Conservation (phyloP, 2,888 invertebrate genomes). For the Icerya purchasi region DNA sequence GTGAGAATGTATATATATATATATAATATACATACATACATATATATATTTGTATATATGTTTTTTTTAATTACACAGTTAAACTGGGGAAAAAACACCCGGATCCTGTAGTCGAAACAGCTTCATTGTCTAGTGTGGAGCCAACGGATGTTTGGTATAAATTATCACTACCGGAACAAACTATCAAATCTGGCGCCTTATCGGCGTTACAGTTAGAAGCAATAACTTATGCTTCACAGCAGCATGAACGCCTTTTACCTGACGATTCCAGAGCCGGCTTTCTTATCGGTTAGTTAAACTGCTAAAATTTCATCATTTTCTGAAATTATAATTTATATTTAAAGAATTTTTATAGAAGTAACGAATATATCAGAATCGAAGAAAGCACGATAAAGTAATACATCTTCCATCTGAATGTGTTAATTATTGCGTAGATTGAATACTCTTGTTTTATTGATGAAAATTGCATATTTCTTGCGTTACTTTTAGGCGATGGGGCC, state of each 20-base stretch:
- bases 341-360: no score
- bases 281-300: slow-evolving; percentile 51
- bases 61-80: slow-evolving; percentile 32
- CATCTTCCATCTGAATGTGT: no score
- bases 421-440: no score
- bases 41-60: neutral
- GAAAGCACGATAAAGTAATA: no score
- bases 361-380: no score
- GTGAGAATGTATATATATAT: no score
- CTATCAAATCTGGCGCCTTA: slow-evolving; percentile 60
- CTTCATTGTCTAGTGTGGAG: slow-evolving; percentile 85
- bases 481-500: slow-evolving; percentile 68
- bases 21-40: no score
- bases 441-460: no score
- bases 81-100: slow-evolving; percentile 90
- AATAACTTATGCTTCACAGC: slow-evolving; percentile 90
- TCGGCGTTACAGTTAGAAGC: slow-evolving; percentile 95
- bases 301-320: no score
- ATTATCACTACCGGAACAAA: slow-evolving; percentile 59
- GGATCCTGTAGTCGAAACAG: slow-evolving; percentile 96
- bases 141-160: slow-evolving; percentile 83
- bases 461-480: no score
- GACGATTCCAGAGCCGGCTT: slow-evolving; percentile 84
- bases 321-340: no score
- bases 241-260: slow-evolving; percentile 75